phyloP scores from a whole-genome alignment of 2,113 vertebrate genomes.

The Lycocorax pyrrhopterus region DNA sequence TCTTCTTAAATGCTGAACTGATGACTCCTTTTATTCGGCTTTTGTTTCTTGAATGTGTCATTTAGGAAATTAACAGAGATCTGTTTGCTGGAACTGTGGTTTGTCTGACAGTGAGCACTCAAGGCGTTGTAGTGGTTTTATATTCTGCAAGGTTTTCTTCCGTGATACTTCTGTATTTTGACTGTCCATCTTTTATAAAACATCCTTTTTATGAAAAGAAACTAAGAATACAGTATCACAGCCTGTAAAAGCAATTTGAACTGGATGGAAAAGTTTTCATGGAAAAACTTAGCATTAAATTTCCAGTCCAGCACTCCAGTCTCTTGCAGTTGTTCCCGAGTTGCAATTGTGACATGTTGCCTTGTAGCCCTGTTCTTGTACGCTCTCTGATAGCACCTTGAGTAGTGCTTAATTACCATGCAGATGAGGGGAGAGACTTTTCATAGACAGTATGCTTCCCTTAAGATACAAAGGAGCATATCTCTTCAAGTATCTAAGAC shows the following conservation, averaged over 20 bases:
- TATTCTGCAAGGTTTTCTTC: not conserved
- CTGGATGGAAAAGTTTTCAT: not conserved
- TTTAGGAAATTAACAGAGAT: slow-evolving; percentile 58
- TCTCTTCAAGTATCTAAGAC: not conserved
- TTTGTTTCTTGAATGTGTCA: slow-evolving; percentile 61
- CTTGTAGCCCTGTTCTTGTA: not conserved
- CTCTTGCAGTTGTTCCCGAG: not conserved
- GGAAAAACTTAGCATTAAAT: not conserved
- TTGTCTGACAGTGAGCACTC: not conserved
- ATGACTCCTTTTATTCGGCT: slow-evolving; percentile 65
- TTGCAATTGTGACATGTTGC: fast-evolving
- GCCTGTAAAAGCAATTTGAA: not conserved
- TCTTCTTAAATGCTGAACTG: slow-evolving; percentile 59
- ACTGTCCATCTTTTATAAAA: not conserved
- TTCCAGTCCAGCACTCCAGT: not conserved
- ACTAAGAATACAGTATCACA: not conserved
- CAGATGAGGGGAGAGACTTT: not conserved
- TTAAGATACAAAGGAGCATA: not conserved
- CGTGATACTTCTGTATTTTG: not conserved
- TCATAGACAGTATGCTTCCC: not conserved
- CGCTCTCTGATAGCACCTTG: not conserved
- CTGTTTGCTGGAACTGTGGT: not conserved
- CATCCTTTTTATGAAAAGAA: not conserved
- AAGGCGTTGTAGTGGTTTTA: not conserved
- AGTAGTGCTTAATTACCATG: not conserved